Percentiles rank a stretch among this genome's conserved stretches.
These are phyloP conservation scores for Syndactyla subalaris DNA, from an alignment of 2,797 vertebrate species.

Conservation along the genomic window DNA sequence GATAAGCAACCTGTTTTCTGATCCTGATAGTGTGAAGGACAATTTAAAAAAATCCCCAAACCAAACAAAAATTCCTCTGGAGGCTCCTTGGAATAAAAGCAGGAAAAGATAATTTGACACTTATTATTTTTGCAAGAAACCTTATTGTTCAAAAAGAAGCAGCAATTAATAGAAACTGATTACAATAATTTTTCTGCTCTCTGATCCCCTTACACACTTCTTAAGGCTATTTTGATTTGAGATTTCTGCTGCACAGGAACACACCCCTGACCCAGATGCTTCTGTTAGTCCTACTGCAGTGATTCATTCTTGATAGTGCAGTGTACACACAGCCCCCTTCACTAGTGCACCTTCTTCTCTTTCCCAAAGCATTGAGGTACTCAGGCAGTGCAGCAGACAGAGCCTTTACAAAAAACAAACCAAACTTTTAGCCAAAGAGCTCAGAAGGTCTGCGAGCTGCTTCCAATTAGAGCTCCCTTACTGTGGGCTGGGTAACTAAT, in stretches of 20 bases:
- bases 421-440: neutral
- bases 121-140: neutral
- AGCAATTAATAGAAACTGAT: neutral
- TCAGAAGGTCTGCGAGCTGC: neutral
- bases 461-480: neutral
- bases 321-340: neutral
- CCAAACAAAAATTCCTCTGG: neutral
- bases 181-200: neutral
- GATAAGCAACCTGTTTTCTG: neutral
- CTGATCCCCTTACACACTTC: neutral
- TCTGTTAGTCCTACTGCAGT: neutral
- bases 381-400: neutral
- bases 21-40: neutral
- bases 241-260: neutral
- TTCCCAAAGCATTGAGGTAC: neutral
- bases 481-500: neutral
- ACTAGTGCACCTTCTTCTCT: neutral
- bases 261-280: neutral
- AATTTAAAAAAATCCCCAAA: neutral
- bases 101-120: neutral
- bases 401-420: neutral
- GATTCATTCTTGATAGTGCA: accelerated
- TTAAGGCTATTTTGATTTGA: neutral
- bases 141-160: neutral
- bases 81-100: neutral